Conservation (phyloP, 1,140 invertebrate genomes). For the Neodiprion pinetum region DNA sequence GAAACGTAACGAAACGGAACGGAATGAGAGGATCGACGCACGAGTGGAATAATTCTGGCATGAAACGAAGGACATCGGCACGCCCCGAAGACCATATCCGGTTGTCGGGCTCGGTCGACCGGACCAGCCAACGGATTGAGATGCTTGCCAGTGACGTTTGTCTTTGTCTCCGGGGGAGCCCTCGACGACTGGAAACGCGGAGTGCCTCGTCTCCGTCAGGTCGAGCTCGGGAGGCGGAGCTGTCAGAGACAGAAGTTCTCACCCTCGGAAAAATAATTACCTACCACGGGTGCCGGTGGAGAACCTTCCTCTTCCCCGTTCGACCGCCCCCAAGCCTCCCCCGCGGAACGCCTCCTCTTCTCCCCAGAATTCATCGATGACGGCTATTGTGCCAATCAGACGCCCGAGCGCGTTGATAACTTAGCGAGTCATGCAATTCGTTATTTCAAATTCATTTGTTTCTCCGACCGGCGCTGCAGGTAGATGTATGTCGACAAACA, state of each 20-base stretch:
- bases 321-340: conserved; percentile 13
- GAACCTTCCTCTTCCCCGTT: background rate
- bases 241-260: conserved; percentile 56
- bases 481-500: background rate
- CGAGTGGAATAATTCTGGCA: background rate
- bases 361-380: conserved; percentile 23
- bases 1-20: background rate
- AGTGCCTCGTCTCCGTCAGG: conserved; percentile 35
- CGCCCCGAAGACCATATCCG: conserved; percentile 6
- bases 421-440: conserved; percentile 36
- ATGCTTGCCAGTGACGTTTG: conserved; percentile 1
- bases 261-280: conserved; percentile 60
- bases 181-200: conserved; percentile 6
- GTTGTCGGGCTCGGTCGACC: background rate
- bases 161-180: conserved; percentile 6
- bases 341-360: background rate
- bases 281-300: conserved; percentile 14
- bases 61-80: conserved; percentile 3
- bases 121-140: conserved; percentile 1
- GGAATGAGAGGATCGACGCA: background rate
- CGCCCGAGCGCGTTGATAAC: conserved; percentile 42
- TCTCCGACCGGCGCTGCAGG: conserved; percentile 21
- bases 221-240: conserved; percentile 37
- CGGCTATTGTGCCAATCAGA: conserved; percentile 54
- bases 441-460: conserved; percentile 56